Conservation (phyloP, 2,888 invertebrate genomes). For the Epinotia nisella region DNA sequence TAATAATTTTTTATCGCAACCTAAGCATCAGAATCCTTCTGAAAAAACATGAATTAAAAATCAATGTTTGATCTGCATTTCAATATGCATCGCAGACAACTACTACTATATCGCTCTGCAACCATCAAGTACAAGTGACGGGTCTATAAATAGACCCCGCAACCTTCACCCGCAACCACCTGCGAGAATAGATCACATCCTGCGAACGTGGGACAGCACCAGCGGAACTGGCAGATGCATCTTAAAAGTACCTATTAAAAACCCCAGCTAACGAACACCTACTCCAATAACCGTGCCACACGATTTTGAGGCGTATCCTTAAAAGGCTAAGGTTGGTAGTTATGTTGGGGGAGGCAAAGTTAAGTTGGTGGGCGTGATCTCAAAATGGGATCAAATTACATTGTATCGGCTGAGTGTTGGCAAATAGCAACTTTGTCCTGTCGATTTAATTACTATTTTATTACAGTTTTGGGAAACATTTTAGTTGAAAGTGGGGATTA, state of each 20-base stretch:
- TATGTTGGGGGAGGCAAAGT: conserved; percentile 3
- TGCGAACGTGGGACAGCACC: conserved; percentile 65
- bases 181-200: conserved; percentile 63
- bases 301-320: not conserved
- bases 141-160: conserved; percentile 23
- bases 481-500: not conserved
- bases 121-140: not conserved
- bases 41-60: too few species aligned
- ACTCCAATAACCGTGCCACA: not conserved
- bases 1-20: too few species aligned
- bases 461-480: conserved; percentile 11
- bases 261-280: conserved; percentile 14
- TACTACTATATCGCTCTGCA: not conserved
- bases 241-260: conserved; percentile 46
- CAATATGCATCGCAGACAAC: too few species aligned
- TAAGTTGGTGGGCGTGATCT: conserved; percentile 40
- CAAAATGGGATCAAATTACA: conserved; percentile 46
- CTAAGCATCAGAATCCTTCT: too few species aligned
- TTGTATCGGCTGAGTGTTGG: conserved; percentile 32
- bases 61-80: not conserved
- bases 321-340: not conserved
- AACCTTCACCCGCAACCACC: conserved; percentile 40
- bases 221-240: conserved; percentile 43
- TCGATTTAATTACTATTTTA: conserved; percentile 33
- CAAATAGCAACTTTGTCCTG: conserved; percentile 30